Evolutionary conservation across 2,113 vertebrate species (phyloP), one percentile per base, ranked within the genome.

Genomic region (Mola mola): DNA sequence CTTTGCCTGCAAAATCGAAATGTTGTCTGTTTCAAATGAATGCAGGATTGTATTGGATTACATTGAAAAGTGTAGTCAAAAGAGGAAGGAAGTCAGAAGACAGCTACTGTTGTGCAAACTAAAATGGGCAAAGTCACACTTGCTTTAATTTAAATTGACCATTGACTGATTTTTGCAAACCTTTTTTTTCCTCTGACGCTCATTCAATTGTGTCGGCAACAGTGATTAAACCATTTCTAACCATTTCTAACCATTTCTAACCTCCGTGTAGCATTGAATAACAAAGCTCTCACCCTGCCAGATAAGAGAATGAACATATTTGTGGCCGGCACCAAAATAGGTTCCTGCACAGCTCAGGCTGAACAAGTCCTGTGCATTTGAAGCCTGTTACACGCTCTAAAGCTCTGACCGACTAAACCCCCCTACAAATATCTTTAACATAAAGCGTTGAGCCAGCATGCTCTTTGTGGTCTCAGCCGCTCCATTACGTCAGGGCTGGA

Each of bases 191-290:
- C n/a, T n/a, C n/a, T n/a, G n/a, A n/a, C n/a, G n/a, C n/a, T n/a
- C n/a, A n/a, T n/a, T n/a, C n/a, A n/a, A n/a, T n/a, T n/a, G n/a
- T n/a, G n/a, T n/a, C n/a, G n/a, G n/a, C n/a, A n/a, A n/a, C n/a
- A n/a, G n/a, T n/a, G n/a, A n/a, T n/a, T n/a, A n/a, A n/a, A n/a
- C n/a, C n/a, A n/a, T n/a, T n/a, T n/a, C n/a, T n/a, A n/a, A n/a
- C 28, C 46, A 76, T 81, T 61, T 76, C 55, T 79, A 81, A 87
- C 66, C 51, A 26, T 16, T 21, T n/a, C 46, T 22, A 49, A 57
- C 43, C 41, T 29, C 33, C 29, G 5, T 55, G 42, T 46, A 59
- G 47, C 12, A 10, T 22, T 41, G 48, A 47, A 26, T 49, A 22
- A 49, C 52, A 31, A 9, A 52, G 46, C 37, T 4, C 22, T 49